Evolutionary conservation across 2,797 vertebrate species (phyloP).

Genomic region (Acanthiza pusilla): DNA sequence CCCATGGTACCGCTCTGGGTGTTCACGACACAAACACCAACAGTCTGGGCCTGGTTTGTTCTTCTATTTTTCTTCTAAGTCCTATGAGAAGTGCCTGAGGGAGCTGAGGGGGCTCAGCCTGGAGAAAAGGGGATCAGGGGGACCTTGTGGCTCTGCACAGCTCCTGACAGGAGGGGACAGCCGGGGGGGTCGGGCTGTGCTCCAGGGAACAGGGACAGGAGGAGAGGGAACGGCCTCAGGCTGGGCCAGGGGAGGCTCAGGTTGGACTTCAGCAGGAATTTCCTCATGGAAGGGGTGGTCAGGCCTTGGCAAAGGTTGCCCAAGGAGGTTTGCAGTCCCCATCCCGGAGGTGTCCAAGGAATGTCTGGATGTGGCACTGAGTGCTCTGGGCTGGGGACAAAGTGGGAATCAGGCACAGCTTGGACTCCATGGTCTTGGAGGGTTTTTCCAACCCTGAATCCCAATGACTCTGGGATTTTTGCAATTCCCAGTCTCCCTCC

Average conservation of each 20-base stretch:
- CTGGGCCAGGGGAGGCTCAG: background rate
- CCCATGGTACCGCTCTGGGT: fast-evolving
- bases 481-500: background rate
- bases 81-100: background rate
- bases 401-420: fast-evolving
- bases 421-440: background rate
- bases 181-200: fast-evolving
- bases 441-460: background rate
- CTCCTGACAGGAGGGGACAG: background rate
- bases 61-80: background rate
- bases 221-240: fast-evolving
- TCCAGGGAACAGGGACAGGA: background rate
- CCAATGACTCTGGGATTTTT: background rate
- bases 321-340: background rate
- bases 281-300: background rate
- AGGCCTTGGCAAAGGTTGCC: background rate
- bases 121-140: background rate
- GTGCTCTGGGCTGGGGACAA: background rate
- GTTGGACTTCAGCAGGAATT: fast-evolving
- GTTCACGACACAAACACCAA: background rate
- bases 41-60: background rate
- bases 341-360: background rate
- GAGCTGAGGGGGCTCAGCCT: background rate
- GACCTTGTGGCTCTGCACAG: background rate
- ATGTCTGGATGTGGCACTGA: fast-evolving